Conservation (phyloP, 2,888 invertebrate species). For the Ceratothoa steindachneri region DNA sequence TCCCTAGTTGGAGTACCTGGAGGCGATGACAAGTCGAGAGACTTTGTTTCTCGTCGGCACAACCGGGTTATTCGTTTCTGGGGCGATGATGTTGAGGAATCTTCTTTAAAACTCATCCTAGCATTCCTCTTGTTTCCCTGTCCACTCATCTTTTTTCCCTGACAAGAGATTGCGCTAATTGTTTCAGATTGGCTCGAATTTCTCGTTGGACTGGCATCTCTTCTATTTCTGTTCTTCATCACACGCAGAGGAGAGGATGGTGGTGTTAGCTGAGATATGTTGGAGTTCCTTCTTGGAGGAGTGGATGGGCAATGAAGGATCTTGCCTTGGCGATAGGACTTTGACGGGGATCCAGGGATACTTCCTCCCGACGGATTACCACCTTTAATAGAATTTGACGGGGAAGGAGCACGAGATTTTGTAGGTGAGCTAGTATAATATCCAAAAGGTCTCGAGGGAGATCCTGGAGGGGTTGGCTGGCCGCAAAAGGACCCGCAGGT, state of each 20-base stretch:
- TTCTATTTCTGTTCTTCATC: neutral
- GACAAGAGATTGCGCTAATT: neutral
- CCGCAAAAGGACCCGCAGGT: neutral
- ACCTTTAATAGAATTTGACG: neutral
- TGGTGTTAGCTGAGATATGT: neutral
- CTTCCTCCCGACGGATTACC: neutral
- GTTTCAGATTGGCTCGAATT: neutral
- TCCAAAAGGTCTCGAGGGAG: slow-evolving; percentile 14
- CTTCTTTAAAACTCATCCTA: neutral
- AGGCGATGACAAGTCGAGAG: neutral
- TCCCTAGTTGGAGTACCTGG: neutral
- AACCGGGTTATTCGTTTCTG: neutral
- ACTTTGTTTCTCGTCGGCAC: neutral
- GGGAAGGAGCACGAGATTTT: neutral
- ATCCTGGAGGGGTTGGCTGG: neutral
- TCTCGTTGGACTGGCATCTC: neutral
- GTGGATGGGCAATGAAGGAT: slow-evolving; percentile 3
- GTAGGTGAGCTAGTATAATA: slow-evolving; percentile 13
- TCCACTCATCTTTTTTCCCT: no score
- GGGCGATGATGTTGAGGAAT: neutral
- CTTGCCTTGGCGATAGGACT: neutral
- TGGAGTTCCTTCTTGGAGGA: neutral
- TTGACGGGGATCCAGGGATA: neutral
- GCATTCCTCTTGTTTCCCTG: neutral
- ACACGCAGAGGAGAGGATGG: neutral